These are phyloP conservation scores for Pogoniulus pusillus DNA, from an alignment of 2,797 vertebrate genomes.

Conservation along the genomic window DNA sequence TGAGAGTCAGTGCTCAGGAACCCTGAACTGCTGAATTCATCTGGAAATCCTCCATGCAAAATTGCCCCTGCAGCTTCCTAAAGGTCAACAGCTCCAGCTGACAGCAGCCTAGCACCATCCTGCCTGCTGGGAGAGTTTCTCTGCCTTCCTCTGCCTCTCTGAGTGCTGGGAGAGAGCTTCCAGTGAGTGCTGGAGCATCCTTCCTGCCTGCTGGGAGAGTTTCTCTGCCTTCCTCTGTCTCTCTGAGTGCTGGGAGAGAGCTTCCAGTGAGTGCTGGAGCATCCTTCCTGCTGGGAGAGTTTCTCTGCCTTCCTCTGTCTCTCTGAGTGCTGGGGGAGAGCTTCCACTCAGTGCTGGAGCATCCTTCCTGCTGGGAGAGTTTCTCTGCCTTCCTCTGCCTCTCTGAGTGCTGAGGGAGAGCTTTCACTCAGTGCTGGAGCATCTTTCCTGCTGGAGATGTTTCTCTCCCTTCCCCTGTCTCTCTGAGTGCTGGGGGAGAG, in stretches of 20 bases:
- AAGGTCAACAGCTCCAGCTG: background rate
- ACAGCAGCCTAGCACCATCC: background rate
- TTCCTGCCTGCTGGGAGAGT: too few species aligned
- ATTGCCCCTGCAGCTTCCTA: background rate
- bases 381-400: too few species aligned
- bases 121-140: background rate
- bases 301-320: background rate
- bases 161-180: background rate
- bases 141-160: background rate
- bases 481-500: too few species aligned
- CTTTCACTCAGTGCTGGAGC: background rate
- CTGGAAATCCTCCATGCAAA: background rate
- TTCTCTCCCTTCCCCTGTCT: background rate
- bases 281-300: too few species aligned
- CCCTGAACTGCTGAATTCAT: background rate
- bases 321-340: too few species aligned
- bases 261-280: background rate
- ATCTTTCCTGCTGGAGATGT: background rate
- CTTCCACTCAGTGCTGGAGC: background rate
- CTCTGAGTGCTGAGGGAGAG: too few species aligned
- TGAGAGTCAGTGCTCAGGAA: background rate
- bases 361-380: too few species aligned
- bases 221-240: background rate
- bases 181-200: background rate
- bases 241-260: background rate